Evolutionary conservation across 2,113 vertebrate species (phyloP).

Genomic region (Esox niger): DNA sequence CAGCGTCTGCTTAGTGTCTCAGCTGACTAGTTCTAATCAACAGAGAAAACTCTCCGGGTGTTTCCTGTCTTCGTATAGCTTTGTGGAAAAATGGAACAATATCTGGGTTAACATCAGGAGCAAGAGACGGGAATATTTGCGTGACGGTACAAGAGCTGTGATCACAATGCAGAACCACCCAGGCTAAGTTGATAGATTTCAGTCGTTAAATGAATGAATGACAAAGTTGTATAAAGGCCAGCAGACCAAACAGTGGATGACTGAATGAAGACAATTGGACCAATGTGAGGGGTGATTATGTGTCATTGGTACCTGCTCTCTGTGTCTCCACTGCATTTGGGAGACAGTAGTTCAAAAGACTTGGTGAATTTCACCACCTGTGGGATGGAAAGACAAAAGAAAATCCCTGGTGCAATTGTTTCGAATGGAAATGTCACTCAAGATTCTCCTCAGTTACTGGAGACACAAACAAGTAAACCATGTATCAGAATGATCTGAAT

Average conservation of each 20-base stretch:
- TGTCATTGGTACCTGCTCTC: constrained; percentile 83
- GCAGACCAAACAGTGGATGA: too few relatives aligned
- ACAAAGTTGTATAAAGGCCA: too few relatives aligned
- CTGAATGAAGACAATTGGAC: too few relatives aligned
- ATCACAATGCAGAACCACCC: not conserved
- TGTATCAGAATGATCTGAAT: not conserved
- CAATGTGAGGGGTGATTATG: too few relatives aligned
- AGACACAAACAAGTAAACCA: not conserved
- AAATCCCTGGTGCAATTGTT: constrained; percentile 2
- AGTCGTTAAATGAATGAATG: not conserved
- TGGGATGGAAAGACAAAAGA: constrained; percentile 30
- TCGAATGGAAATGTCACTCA: too few relatives aligned
- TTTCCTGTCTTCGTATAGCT: not conserved
- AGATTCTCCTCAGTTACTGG: not conserved
- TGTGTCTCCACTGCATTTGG: constrained; percentile 93
- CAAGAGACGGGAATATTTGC: constrained; percentile 1
- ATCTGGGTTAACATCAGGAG: constrained; percentile 21
- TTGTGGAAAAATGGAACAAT: not conserved
- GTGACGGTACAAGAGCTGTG: not conserved
- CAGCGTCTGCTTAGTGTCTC: constrained; percentile 7
- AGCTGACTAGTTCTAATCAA: constrained; percentile 29
- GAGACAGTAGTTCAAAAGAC: constrained; percentile 96
- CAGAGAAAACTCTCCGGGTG: constrained; percentile 13
- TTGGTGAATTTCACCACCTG: constrained; percentile 99
- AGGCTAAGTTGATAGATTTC: not conserved